Base-by-base conservation (phyloP, 2,113 vertebrate species). In the Galemys pyrenaicus region DNA sequence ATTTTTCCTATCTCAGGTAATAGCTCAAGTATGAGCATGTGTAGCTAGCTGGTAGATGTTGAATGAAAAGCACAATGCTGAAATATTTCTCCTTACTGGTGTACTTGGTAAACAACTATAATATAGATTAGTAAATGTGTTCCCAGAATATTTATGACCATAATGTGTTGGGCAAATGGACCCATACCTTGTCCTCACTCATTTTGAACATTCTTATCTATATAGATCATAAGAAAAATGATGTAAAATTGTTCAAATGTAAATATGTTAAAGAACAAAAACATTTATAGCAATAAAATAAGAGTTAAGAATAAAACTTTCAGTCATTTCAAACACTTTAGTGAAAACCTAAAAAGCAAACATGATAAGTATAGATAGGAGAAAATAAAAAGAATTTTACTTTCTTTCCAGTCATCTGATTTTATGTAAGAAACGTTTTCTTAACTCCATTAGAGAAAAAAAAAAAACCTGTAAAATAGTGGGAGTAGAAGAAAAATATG, bases 1-100 rank as follows among this genome's bases (percentile, higher is more conserved):
- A 13, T 99, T 89, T 99, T 99, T 96, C 97, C 99, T 96, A 98
- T 99, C 81, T 98, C 99, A 98, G 99, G 99, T 99, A 98, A 97
- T 95, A 96, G 58, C 67, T 96, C 96, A 70, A 80, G 6, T 86
- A 92, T 68, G 95, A 94, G 44, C 84, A 13, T 90, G 77, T 79
- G 41, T 92, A 93, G 30, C 58, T 92, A 93, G 30, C 58, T 75
- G 56, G 44, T 95, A 94, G 49, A 67, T 91, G 5, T 49, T 81
- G 58, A 95, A 95, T 87, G 51, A 79, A 88, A 87, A 88, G 16
- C 32, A 60, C 49, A 20, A 17, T 92, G 46, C 39, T 62, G 73
- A 22, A 94, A 86, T 44, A 12, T 35, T 74, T 92, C 4, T 71
- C 80, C 60, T 95, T 80, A 77, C 24, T 77, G 26, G 17, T 16